phyloP scores from a whole-genome alignment of 2,797 vertebrate genomes.

The Chelmon rostratus region DNA sequence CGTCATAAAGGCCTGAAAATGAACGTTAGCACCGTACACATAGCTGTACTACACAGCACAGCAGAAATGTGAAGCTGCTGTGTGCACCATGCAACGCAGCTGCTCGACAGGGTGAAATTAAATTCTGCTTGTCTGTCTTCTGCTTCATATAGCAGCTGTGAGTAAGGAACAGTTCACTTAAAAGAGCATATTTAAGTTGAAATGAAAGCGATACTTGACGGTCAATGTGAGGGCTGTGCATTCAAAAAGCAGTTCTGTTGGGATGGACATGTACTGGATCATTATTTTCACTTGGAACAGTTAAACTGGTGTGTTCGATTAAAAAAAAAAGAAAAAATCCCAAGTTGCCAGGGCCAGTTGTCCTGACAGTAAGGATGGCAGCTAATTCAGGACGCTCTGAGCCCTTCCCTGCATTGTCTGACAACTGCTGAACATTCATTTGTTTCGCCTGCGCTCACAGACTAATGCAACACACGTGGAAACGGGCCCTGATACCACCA shows the following conservation, averaged over 20 bases:
- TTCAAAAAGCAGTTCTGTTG: not conserved
- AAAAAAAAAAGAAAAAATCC: not conserved
- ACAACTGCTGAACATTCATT: constrained; percentile 43
- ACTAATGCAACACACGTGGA: constrained; percentile 20
- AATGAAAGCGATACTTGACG: not conserved
- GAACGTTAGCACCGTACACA: not conserved
- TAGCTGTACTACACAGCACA: too few relatives aligned
- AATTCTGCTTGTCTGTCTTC: constrained; percentile 17
- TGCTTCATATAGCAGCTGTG: constrained; percentile 14
- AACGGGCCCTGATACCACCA: constrained; percentile 20
- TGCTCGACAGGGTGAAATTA: constrained; percentile 9
- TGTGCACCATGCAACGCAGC: not conserved
- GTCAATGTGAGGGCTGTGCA: not conserved
- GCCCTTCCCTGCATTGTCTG: constrained; percentile 29
- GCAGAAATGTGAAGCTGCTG: not conserved
- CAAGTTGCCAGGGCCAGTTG: constrained; percentile 21
- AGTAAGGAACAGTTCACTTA: not conserved
- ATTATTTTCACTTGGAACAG: not conserved
- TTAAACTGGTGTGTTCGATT: not conserved
- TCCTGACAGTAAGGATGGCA: constrained; percentile 1
- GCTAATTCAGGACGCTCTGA: not conserved
- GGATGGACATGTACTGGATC: not conserved
- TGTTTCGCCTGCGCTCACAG: constrained; percentile 29
- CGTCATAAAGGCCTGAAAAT: constrained; percentile 3
- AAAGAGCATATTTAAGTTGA: not conserved